A percentile compares a stretch with the other conserved stretches of the same genome.
Conservation (phyloP, 2,888 invertebrate genomes). For the Desoria tigrina region DNA sequence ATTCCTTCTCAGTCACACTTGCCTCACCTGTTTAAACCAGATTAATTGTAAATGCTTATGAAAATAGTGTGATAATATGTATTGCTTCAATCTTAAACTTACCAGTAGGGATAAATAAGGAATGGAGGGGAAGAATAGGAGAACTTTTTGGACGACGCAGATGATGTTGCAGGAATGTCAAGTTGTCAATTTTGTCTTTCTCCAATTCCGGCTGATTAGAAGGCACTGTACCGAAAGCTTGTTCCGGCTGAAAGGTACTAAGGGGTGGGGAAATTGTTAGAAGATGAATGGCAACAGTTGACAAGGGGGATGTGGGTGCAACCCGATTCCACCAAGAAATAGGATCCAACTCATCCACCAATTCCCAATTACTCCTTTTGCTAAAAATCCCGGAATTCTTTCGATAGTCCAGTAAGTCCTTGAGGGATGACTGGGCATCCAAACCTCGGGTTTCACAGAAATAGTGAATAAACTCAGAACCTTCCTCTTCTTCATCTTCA, state of each 20-base stretch:
- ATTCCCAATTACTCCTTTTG: constrained; percentile 26
- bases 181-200: constrained; percentile 28
- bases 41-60: too few species aligned
- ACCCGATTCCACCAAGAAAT: constrained; percentile 36
- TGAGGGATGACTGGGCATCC: constrained; percentile 28
- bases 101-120: too few species aligned
- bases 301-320: constrained; percentile 29
- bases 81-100: too few species aligned
- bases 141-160: constrained; percentile 13
- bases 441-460: constrained; percentile 3
- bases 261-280: constrained; percentile 22
- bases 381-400: constrained; percentile 27
- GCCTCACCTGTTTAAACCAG: not conserved
- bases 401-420: constrained; percentile 36
- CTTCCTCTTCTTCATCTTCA: constrained; percentile 33
- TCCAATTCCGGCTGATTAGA: constrained; percentile 17
- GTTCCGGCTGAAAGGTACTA: not conserved
- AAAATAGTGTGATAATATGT: too few species aligned
- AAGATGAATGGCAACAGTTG: constrained; percentile 30
- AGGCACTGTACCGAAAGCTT: not conserved
- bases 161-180: constrained; percentile 33
- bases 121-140: too few species aligned
- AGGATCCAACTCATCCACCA: constrained; percentile 27
- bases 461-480: constrained; percentile 23
- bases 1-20: not conserved